phyloP scores from a whole-genome alignment of 2,113 vertebrate species.

The Cyanoramphus novaezelandiae region DNA sequence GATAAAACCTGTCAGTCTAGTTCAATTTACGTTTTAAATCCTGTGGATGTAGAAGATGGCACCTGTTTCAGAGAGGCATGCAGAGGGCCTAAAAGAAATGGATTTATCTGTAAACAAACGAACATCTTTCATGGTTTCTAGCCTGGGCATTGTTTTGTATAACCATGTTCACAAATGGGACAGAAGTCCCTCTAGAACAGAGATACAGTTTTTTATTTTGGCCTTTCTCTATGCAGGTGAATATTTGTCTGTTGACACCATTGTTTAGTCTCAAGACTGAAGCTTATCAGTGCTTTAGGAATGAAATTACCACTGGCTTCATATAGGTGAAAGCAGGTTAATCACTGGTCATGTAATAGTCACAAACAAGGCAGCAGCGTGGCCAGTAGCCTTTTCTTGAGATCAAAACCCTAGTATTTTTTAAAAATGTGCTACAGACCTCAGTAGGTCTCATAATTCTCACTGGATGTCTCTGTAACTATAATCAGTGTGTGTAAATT shows the following conservation, averaged over 20 bases:
- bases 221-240: neutral
- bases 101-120: neutral
- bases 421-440: neutral
- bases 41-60: neutral
- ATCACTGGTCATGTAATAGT: neutral
- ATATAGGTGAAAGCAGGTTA: neutral
- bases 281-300: neutral
- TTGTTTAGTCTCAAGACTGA: neutral
- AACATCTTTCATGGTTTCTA: neutral
- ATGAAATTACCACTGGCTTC: neutral
- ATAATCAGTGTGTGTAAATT: neutral
- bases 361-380: neutral
- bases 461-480: neutral
- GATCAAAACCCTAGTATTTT: neutral
- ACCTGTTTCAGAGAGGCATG: neutral
- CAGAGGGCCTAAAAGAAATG: neutral
- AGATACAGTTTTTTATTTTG: neutral
- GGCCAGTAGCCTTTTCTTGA: neutral
- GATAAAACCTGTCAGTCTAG: neutral
- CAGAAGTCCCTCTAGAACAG: neutral
- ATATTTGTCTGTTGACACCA: neutral
- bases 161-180: neutral
- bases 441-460: neutral
- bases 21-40: neutral
- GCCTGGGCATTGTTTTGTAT: neutral